A percentile compares a stretch with the other conserved stretches of the same genome.
Conservation (phyloP, 2,797 vertebrate genomes). For the Coilia nasus region DNA sequence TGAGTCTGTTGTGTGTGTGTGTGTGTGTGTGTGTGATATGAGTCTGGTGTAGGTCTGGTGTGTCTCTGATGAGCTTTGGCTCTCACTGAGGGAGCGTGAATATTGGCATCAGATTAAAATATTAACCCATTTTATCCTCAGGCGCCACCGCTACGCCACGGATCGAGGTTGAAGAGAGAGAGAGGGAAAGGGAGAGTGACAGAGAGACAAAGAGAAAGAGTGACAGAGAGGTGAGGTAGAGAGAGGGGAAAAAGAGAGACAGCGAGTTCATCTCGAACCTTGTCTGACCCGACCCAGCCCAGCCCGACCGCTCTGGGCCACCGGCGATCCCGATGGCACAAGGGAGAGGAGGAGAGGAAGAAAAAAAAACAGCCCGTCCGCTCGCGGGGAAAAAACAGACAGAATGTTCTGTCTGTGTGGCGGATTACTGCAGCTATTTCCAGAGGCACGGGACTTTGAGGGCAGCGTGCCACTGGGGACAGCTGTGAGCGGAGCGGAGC, state of each 20-base stretch:
- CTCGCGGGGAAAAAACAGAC: slow-evolving; percentile 49
- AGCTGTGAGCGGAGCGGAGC: slow-evolving; percentile 52
- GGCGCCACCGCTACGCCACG: background rate
- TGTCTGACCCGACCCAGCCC: background rate
- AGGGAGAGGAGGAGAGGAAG: background rate
- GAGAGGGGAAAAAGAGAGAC: background rate
- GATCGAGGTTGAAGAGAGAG: slow-evolving; percentile 14
- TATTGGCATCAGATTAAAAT: slow-evolving; percentile 25
- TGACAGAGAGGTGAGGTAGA: background rate
- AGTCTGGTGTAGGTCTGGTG: background rate
- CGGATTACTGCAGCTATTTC: slow-evolving; percentile 65
- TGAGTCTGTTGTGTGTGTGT: background rate
- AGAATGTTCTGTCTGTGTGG: slow-evolving; percentile 59
- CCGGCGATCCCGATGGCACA: background rate
- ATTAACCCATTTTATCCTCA: background rate
- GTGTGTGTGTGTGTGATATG: background rate
- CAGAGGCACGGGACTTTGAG: slow-evolving; percentile 49
- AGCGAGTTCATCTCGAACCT: background rate
- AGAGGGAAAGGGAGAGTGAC: background rate
- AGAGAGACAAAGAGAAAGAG: background rate
- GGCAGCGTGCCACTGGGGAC: slow-evolving; percentile 54
- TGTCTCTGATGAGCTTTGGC: background rate
- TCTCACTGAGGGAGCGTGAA: background rate
- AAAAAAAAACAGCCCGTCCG: slow-evolving; percentile 31
- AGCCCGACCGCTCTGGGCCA: slow-evolving; percentile 8